Conservation (phyloP, 2,888 invertebrate species). For the Neria commutata region DNA sequence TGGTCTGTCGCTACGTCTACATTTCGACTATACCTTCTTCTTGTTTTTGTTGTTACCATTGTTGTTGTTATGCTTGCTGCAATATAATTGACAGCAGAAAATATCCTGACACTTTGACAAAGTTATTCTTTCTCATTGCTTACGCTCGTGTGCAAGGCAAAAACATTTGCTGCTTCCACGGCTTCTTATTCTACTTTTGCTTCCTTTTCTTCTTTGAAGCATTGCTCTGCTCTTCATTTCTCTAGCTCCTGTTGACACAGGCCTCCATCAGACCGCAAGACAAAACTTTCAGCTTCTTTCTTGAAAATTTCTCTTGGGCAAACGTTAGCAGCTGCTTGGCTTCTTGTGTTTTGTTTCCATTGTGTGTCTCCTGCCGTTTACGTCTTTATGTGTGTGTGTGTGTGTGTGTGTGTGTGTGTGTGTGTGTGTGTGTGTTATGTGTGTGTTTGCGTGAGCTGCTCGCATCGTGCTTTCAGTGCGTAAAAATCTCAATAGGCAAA, state of each 20-base stretch:
- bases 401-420: slow-evolving; percentile 4
- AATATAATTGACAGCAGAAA: slow-evolving; percentile 17
- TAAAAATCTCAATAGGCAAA: slow-evolving; percentile 1
- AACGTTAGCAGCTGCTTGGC: no score
- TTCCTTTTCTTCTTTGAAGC: neutral
- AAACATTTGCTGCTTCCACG: no score
- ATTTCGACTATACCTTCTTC: no score
- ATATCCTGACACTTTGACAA: slow-evolving; percentile 16
- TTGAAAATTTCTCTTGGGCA: no score
- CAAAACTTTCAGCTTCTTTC: no score
- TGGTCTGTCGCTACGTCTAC: no score
- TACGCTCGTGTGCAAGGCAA: no score
- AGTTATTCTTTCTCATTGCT: slow-evolving; percentile 7
- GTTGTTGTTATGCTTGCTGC: neutral
- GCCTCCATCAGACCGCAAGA: no score
- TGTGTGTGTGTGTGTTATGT: no score
- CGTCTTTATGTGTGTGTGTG: neutral
- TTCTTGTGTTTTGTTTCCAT: neutral
- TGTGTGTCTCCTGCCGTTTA: neutral
- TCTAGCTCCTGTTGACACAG: neutral
- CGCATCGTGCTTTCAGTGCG: neutral
- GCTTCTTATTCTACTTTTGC: neutral
- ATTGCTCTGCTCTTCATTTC: no score
- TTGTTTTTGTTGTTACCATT: neutral
- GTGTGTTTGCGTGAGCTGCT: neutral